A percentile compares a stretch with the other conserved stretches of the same genome.
Evolutionary conservation across 2,113 vertebrate species (phyloP).

Genomic region (Pardalotus punctatus): DNA sequence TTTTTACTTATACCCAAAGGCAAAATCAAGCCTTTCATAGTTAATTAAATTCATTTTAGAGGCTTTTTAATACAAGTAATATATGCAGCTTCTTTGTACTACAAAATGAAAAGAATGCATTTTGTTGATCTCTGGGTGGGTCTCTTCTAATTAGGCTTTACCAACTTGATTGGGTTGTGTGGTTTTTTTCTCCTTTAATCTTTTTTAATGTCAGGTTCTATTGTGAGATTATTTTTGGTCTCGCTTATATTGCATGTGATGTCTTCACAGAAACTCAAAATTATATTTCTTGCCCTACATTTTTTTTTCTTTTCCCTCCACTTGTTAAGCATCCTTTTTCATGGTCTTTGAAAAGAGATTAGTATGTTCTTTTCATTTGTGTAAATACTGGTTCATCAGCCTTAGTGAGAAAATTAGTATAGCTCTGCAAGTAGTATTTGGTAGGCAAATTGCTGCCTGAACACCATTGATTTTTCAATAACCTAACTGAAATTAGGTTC

Average conservation of each 20-base stretch:
- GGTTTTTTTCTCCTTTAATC: not conserved
- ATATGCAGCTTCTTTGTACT: conserved; percentile 41
- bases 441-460: conserved; percentile 7
- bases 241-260: not conserved
- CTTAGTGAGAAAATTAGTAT: conserved; percentile 11
- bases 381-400: conserved; percentile 18
- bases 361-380: conserved; percentile 17
- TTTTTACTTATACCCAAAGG: conserved; percentile 15
- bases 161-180: not conserved
- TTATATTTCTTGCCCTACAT: not conserved
- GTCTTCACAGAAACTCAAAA: conserved; percentile 13
- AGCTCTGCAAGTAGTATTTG: not conserved
- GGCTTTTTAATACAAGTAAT: conserved; percentile 44
- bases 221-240: not conserved
- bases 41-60: conserved; percentile 65
- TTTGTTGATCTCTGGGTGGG: conserved; percentile 42
- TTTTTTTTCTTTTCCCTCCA: not conserved
- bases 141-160: conserved; percentile 51
- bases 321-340: conserved; percentile 1
- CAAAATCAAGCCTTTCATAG: conserved; percentile 46
- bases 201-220: conserved; percentile 13
- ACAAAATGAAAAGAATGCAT: conserved; percentile 34
- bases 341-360: conserved; percentile 24
- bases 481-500: not conserved
- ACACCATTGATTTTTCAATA: not conserved